These are phyloP conservation scores for Desmophyllum pertusum DNA, from an alignment of 92 coral and sea anemone species.

Conservation along the genomic window DNA sequence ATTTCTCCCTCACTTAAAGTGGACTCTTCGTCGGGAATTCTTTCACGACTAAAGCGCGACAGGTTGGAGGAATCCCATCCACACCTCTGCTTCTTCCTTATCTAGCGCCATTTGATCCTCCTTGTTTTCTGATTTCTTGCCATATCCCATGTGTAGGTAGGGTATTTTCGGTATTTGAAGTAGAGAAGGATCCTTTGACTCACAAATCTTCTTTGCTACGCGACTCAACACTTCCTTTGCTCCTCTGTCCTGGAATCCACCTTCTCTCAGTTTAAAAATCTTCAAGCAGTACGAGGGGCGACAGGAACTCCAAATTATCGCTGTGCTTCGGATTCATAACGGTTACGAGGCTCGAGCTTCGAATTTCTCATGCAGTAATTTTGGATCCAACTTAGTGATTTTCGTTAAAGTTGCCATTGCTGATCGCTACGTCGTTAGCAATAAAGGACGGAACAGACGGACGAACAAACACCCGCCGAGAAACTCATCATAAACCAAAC, in stretches of 20 bases:
- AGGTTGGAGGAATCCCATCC: conserved; percentile 22
- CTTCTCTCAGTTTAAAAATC: background rate
- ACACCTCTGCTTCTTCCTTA: conserved; percentile 28
- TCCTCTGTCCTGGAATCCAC: background rate
- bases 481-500: too few relatives aligned
- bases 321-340: background rate
- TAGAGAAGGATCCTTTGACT: background rate
- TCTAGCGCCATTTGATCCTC: conserved; percentile 25
- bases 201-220: conserved; percentile 26
- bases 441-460: background rate
- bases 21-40: background rate
- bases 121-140: conserved; percentile 40
- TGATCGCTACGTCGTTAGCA: background rate
- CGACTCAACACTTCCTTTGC: conserved; percentile 34
- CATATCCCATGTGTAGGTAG: conserved; percentile 49
- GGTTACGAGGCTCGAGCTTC: conserved; percentile 4
- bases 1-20: background rate
- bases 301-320: background rate
- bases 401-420: conserved; percentile 11
- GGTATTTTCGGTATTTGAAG: conserved; percentile 11
- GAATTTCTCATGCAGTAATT: conserved; percentile 2
- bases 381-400: background rate
- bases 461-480: background rate
- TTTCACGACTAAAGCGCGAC: conserved; percentile 18
- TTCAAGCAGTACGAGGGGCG: background rate